Percentiles rank a stretch among this genome's conserved stretches.
Evolutionary conservation across 2,888 invertebrate species (phyloP).

Genomic region (Dolichopus griseipennis): DNA sequence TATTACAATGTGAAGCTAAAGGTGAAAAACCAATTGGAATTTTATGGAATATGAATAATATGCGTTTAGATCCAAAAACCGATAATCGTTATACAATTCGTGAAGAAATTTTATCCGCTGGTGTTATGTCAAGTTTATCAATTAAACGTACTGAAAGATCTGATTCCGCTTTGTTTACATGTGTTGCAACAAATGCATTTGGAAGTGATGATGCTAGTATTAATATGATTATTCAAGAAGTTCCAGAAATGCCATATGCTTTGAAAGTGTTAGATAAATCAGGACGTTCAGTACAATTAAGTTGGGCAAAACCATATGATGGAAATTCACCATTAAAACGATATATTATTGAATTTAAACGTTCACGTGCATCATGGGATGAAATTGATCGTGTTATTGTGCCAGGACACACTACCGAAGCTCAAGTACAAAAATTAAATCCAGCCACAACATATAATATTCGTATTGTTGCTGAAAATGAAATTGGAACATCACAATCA

Average conservation of each 20-base stretch:
- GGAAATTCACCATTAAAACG: constrained; percentile 84
- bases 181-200: constrained; percentile 87
- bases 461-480: constrained; percentile 86
- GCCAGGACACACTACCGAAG: constrained; percentile 82
- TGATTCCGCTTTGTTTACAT: constrained; percentile 83
- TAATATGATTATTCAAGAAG: constrained; percentile 87
- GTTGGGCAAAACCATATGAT: constrained; percentile 87
- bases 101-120: constrained; percentile 79
- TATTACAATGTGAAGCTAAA: constrained; percentile 84
- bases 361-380: constrained; percentile 72
- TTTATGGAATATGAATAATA: constrained; percentile 91
- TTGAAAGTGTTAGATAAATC: constrained; percentile 84
- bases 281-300: constrained; percentile 79
- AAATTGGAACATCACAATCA: constrained; percentile 84
- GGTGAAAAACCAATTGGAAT: constrained; percentile 93
- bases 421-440: constrained; percentile 77
- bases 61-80: constrained; percentile 79
- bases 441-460: constrained; percentile 91
- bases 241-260: constrained; percentile 73
- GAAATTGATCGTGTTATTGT: constrained; percentile 82
- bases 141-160: constrained; percentile 82
- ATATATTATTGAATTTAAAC: constrained; percentile 86
- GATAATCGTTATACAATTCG: constrained; percentile 76
- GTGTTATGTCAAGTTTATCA: constrained; percentile 79
- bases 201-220: constrained; percentile 93